Conservation (phyloP, 1,140 invertebrate genomes). For the Mamestra configurata region DNA sequence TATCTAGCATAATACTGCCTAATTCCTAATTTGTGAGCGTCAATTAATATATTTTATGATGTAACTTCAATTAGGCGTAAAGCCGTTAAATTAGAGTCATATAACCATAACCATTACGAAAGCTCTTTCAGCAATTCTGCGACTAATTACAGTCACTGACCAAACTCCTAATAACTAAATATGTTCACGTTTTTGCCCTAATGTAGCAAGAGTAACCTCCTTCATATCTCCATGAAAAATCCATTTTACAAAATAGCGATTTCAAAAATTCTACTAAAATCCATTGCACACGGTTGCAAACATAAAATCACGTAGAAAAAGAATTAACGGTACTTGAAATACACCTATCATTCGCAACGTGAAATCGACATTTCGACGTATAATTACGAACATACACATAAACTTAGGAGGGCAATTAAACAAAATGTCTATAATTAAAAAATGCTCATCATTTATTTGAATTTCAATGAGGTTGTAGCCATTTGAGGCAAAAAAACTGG, state of each 20-base stretch:
- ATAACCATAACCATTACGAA: neutral
- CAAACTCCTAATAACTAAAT: neutral
- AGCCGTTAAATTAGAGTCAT: neutral
- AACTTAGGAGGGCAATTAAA: constrained; percentile 41
- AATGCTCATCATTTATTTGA: constrained; percentile 45
- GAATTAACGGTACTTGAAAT: constrained; percentile 8
- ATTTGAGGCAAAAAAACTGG: constrained; percentile 23
- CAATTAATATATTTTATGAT: too few species aligned
- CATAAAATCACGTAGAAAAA: constrained; percentile 35
- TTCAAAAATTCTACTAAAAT: neutral
- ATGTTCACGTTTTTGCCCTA: neutral
- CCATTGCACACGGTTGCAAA: constrained; percentile 17
- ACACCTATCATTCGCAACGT: constrained; percentile 21
- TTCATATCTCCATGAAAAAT: neutral
- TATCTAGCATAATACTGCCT: too few species aligned
- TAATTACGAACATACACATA: constrained; percentile 36
- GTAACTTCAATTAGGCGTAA: too few species aligned
- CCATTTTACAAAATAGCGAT: neutral
- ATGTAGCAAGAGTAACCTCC: neutral
- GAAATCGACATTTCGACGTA: constrained; percentile 44
- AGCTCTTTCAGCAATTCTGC: neutral
- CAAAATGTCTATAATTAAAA: constrained; percentile 50
- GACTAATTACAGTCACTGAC: neutral
- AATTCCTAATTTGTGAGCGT: too few species aligned
- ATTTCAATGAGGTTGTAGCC: constrained; percentile 38